Base-by-base conservation (phyloP, 2,888 invertebrate species). In the Ochropleura leucogaster region DNA sequence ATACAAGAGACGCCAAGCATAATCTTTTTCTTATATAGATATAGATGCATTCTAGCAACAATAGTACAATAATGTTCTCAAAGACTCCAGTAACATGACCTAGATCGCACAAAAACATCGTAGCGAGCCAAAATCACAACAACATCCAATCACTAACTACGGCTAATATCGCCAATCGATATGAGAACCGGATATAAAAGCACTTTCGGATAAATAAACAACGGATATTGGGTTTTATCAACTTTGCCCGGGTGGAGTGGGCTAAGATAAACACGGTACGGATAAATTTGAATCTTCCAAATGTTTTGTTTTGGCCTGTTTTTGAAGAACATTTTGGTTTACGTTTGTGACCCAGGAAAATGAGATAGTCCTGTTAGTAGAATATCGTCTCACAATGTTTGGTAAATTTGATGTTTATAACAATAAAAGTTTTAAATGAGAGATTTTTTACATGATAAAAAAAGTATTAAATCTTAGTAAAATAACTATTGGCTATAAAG, bases 171-270 rank as follows among this genome's bases (percentile, higher is more conserved):
- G 47, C 59, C 68, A 75, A 77, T 80, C 73, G 72, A 80, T 79
- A 81, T 64, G 71, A 73, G 75, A 74, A 76, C 76, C 79, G 80
- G 79, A 87, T 87, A 84, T 85, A 83, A 72, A 84, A 86, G 83
- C 80, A 80, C 81, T 83, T 83, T 77, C 72, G 77, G 76, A 79
- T 87, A 85, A 86, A 88, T 86, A 88, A 87, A 86, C 84, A 83
- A 74, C 82, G 86, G 87, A 87, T 88, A 88, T 88, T 86, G 85
- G 80, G 79, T 83, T 86, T 84, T 81, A 83, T 79, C 74, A 87
- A 79, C 68, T 83, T 85, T 77, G 60, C 63, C 83, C 74, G 75
- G 77, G 76, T 63, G 64, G 70, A 79, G 73, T 76, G 73, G 77
- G 70, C 57, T 9, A 77, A 81, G 70, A 83, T 79, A 84, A 86